phyloP scores from a whole-genome alignment of 2,113 vertebrate species.

The Stegastes partitus region DNA sequence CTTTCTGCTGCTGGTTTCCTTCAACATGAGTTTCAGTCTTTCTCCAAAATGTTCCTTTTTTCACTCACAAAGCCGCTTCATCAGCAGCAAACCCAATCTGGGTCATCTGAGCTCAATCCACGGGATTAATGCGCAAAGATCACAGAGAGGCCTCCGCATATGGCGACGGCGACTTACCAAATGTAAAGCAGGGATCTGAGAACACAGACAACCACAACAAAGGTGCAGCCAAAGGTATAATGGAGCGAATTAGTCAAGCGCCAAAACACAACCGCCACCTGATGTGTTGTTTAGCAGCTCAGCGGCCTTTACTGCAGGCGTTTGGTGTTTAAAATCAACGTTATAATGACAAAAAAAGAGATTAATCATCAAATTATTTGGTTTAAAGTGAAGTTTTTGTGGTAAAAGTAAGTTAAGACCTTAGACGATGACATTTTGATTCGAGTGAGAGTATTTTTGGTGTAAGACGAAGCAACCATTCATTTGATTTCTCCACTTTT shows the following conservation, averaged over 20 bases:
- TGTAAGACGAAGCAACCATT: no score
- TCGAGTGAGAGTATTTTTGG: no score
- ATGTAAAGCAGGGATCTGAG: neutral
- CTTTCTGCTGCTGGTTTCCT: neutral
- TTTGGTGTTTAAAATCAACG: no score
- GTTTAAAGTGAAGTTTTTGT: no score
- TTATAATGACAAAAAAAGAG: no score
- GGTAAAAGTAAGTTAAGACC: no score
- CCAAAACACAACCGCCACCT: neutral
- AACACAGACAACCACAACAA: neutral
- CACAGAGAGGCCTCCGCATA: slow-evolving; percentile 13
- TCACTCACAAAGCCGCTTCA: neutral
- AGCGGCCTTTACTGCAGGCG: no score
- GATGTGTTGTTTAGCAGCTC: no score
- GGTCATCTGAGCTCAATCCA: slow-evolving; percentile 54
- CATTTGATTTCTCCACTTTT: no score
- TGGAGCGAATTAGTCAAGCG: neutral
- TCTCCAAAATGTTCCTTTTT: slow-evolving; percentile 24
- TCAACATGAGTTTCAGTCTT: neutral
- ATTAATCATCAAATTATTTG: no score
- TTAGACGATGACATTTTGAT: no score
- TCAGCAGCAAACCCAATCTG: slow-evolving; percentile 23
- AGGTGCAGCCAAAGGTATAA: neutral
- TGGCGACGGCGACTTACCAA: neutral
- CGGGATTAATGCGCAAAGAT: slow-evolving; percentile 52